Conservation (phyloP, 2,888 invertebrate species). For the Zaprionus bogoriensis region DNA sequence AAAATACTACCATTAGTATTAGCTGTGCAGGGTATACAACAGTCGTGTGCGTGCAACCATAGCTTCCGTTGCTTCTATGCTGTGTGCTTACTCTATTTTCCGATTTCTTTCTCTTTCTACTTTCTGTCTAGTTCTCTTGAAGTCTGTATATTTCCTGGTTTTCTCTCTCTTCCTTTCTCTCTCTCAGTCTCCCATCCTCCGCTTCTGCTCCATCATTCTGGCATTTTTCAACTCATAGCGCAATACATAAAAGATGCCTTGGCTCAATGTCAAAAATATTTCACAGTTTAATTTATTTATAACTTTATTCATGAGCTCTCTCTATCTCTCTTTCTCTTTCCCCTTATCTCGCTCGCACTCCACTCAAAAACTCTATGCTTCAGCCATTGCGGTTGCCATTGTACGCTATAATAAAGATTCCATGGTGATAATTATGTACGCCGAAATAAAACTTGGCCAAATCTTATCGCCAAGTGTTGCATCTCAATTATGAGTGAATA, state of each 20-base stretch:
- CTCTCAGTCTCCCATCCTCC: neutral
- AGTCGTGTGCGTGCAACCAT: no score
- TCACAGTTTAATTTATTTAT: slow-evolving; percentile 5
- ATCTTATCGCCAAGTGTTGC: neutral
- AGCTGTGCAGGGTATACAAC: no score
- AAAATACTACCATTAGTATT: no score
- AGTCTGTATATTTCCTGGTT: neutral
- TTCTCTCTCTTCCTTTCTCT: neutral
- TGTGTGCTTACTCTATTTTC: no score
- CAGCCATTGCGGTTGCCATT: neutral
- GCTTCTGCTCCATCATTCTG: neutral
- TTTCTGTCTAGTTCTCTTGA: neutral
- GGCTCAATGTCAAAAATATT: neutral
- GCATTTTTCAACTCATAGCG: neutral
- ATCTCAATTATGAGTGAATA: slow-evolving; percentile 20
- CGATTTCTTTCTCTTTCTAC: no score
- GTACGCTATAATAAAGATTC: neutral
- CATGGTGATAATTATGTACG: neutral
- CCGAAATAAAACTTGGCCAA: neutral
- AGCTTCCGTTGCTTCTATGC: no score
- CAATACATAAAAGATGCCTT: neutral
- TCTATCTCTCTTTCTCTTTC: neutral
- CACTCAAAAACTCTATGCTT: neutral
- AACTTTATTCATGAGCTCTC: neutral
- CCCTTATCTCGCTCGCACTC: no score